Conservation (phyloP, 2,113 vertebrate genomes). For the Noctilio leporinus region DNA sequence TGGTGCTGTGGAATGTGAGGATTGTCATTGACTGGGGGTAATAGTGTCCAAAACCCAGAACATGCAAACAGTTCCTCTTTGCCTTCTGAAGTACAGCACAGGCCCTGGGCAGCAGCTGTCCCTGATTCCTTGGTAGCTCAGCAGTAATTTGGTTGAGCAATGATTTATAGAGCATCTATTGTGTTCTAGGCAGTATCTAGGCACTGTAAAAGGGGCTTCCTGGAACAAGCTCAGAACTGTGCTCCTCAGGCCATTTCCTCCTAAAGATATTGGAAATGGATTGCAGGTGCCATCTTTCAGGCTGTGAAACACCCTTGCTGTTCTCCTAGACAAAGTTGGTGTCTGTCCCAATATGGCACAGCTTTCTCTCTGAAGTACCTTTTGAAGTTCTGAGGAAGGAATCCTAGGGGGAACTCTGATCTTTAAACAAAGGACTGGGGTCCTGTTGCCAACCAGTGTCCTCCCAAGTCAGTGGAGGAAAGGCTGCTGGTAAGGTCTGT, state of each 20-base stretch:
- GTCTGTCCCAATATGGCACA: not conserved
- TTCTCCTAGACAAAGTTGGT: not conserved
- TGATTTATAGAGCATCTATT: not conserved
- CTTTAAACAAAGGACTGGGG: not conserved
- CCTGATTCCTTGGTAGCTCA: not conserved
- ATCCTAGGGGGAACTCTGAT: not conserved
- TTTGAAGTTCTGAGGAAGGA: not conserved
- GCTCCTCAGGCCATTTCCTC: not conserved
- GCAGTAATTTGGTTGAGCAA: not conserved
- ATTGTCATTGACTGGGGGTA: rapidly evolving
- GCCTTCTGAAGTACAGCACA: not conserved
- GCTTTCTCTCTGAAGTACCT: not conserved
- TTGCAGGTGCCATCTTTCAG: not conserved
- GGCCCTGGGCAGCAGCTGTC: not conserved
- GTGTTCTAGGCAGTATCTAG: not conserved
- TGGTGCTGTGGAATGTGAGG: rapidly evolving
- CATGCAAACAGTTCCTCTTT: rapidly evolving
- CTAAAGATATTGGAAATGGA: not conserved
- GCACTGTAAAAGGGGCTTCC: not conserved
- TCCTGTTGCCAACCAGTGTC: not conserved
- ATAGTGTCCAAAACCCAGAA: not conserved
- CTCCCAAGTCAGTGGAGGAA: not conserved
- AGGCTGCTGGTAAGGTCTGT: rapidly evolving
- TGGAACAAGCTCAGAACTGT: not conserved
- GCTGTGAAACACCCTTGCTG: not conserved